Evolutionary conservation across 2,797 vertebrate genomes (phyloP), one percentile per base, ranked within the genome.

Genomic region (Masticophis lateralis): DNA sequence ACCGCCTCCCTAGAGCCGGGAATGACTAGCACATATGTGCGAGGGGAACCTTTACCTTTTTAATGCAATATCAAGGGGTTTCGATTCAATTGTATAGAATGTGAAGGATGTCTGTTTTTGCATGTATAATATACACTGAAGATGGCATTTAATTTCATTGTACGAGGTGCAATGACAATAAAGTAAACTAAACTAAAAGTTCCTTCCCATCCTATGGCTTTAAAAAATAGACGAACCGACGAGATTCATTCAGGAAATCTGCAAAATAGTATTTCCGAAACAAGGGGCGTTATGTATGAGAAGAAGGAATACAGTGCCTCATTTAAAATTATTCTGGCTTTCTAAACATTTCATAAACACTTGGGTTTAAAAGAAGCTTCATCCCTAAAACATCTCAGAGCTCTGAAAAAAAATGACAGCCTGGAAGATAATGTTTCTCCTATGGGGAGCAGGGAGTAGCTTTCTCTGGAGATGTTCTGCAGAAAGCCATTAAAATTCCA

Each of bases 401-500:
- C 4, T 10, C 25, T 47, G 0, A 1, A 6, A 56, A 90, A 7
- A 28, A 25, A 37, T 59, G 57, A 22, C 7, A 2, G 63, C 47
- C 83, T 43, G 6, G 47, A n/a, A 10, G 37, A 5, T 28, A 37
- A 90, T 12, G 3, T 55, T 28, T 53, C 20, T 91, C 13, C 13
- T 27, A 37, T 22, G 32, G 28, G 32, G 53, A 32, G 43, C 0
- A 37, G 8, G 25, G 1, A 56, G 28, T 27, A 22, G 22, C 9
- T 28, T 37, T 61, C n/a, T 8, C 14, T 0, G 27, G 57, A 66
- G 90, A 93, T 88, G 83, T n/a, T 37, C 6, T 5, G 6, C 1
- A 32, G 25, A 7, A 22, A 1, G 1, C 0, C 0, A 2, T 25
- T 92, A 90, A 1, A 1, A 0, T 14, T 56, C 60, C 88, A 89